phyloP scores from a whole-genome alignment of 2,113 vertebrate species.

The Panurus biarmicus region DNA sequence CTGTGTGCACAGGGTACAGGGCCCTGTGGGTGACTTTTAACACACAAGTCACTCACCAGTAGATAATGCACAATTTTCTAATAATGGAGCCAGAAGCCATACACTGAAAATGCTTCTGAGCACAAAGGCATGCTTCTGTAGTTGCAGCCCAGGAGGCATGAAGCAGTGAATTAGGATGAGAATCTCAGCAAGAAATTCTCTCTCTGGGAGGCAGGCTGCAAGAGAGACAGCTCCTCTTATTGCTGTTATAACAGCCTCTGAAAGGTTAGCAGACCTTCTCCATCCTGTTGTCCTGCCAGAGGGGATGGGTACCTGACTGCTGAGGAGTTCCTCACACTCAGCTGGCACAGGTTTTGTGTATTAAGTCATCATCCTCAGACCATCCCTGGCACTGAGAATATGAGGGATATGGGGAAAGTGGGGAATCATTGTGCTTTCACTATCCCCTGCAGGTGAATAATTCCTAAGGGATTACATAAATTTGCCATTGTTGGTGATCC shows the following conservation, averaged over 20 bases:
- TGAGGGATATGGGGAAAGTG: not conserved
- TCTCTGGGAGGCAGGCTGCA: not conserved
- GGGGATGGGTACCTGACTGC: not conserved
- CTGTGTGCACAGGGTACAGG: not conserved
- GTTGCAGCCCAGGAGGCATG: not conserved
- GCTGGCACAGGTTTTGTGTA: not conserved
- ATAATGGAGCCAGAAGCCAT: not conserved
- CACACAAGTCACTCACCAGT: not conserved
- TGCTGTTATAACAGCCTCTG: not conserved
- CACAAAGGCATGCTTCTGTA: not conserved
- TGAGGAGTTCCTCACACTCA: not conserved
- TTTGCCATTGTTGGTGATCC: not conserved
- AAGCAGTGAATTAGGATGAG: conserved; percentile 25
- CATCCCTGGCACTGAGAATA: not conserved
- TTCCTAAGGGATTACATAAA: not conserved
- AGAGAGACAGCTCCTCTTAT: not conserved
- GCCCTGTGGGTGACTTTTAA: not conserved
- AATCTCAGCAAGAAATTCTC: not conserved
- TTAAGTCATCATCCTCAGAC: not conserved
- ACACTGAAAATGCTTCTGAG: not conserved
- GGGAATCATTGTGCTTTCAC: not conserved
- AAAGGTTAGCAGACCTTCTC: not conserved
- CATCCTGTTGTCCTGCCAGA: not conserved
- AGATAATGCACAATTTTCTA: conserved; percentile 3
- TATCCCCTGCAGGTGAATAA: not conserved